Evolutionary conservation across 2,797 vertebrate genomes (phyloP).

Genomic region (Platyrinchus mystaceus): DNA sequence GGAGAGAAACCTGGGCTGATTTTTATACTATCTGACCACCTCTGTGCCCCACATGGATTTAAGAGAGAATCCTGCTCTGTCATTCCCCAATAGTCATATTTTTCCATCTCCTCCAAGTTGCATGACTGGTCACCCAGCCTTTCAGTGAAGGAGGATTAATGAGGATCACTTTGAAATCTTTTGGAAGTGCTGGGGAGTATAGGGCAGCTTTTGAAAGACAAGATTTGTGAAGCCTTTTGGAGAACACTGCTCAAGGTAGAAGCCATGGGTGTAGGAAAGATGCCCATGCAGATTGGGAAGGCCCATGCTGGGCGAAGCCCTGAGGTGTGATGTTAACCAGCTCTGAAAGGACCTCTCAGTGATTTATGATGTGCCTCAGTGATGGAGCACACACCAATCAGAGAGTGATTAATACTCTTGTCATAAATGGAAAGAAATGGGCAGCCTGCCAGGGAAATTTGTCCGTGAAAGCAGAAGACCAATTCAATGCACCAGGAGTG

Average conservation of each 20-base stretch:
- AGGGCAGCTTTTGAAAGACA: not conserved
- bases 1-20: not conserved
- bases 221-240: not conserved
- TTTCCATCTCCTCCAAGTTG: not conserved
- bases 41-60: not conserved
- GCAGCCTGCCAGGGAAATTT: not conserved
- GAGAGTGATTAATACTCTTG: slow-evolving; percentile 27
- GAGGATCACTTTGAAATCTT: not conserved
- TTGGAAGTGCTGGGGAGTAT: not conserved
- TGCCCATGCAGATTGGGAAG: not conserved
- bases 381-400: not conserved
- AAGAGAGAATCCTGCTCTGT: not conserved
- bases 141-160: not conserved
- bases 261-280: not conserved
- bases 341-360: not conserved
- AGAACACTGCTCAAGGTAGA: not conserved
- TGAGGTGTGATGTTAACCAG: not conserved
- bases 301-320: not conserved
- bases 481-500: not conserved
- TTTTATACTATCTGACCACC: not conserved
- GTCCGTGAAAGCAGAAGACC: not conserved
- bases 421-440: not conserved
- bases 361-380: not conserved
- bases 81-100: not conserved
- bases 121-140: not conserved